Base-by-base conservation (phyloP, 1,140 invertebrate species). In the Steinernema feltiae region DNA sequence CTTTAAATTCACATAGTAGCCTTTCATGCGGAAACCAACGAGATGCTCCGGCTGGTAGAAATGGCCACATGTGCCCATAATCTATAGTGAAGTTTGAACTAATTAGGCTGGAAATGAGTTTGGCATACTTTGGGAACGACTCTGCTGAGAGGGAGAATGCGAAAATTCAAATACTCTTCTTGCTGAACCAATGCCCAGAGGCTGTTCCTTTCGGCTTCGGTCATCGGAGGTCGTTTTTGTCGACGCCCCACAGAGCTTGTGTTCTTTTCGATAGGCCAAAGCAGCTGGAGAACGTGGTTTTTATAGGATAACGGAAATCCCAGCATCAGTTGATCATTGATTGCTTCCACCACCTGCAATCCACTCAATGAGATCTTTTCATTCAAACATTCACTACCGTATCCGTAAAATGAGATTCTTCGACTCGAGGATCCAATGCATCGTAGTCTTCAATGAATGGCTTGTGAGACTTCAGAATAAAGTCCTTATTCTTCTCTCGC, bases 21-120 rank as follows among this genome's bases (percentile, higher is more conserved):
- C 75, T 70, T 85, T 86, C 84, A 85, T 86, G 71, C 76, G 75
- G 74, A 85, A 85, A 7, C 85, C 83, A 3, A 85, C 78, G 32
- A 85, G 53, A 18, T 82, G 74, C 30, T 85, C 85, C 2, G 77
- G 74, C 48, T 78, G 73, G 73, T 85, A 85, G 48, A 83, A 77
- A 74, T 85, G 84, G 15, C 85, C 84, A 74, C 84, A 85, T n/a
- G 80, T 81, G 18, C 84, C 85, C 31, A 82, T 30, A 21, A 85
- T 69, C 70, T 84, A 31, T 73, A 82, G n/a, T 32, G 0, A 76
- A 17, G 15, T 15, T 17, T 35, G 18, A 78, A 46, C 0, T 7
- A 2, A 46, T 3, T 76, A 30, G 18, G 27, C 21, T 30, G 30
- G 72, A 78, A 32, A 70, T 24, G 30, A n/a, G n/a, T 32, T 30